Evolutionary conservation across 2,888 invertebrate genomes (phyloP).

Genomic region (Hetaerina titia): DNA sequence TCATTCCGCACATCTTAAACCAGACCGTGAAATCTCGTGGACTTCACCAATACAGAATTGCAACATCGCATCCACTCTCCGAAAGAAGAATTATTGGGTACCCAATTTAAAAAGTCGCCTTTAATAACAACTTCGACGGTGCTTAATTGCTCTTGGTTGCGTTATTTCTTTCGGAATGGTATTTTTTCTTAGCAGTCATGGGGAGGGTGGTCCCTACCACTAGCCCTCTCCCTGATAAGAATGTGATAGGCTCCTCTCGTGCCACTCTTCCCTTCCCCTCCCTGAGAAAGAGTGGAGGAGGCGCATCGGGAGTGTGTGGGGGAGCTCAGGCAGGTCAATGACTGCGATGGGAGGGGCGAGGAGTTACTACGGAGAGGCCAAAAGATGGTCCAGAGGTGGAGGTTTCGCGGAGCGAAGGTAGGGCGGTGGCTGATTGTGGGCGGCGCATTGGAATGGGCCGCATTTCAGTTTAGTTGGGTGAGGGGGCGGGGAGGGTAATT

Average conservation of each 20-base stretch:
- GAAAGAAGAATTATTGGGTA: no score
- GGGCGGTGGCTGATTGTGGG: neutral
- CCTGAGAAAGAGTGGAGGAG: neutral
- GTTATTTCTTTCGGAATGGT: no score
- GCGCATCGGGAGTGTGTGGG: neutral
- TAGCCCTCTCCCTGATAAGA: neutral
- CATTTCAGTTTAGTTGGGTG: neutral
- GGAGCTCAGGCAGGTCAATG: neutral
- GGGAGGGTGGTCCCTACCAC: neutral
- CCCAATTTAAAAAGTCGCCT: no score
- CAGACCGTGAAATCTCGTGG: no score
- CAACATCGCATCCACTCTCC: no score
- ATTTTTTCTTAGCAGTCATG: neutral
- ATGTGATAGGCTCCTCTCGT: neutral
- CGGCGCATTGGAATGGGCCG: neutral
- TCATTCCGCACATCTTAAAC: no score
- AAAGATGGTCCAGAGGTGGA: neutral
- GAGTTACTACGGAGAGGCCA: neutral
- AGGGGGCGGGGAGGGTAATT: neutral
- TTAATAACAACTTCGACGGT: no score
- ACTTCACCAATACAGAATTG: no score
- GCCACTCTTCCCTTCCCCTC: neutral
- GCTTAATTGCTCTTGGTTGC: no score
- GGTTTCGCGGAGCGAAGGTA: neutral
- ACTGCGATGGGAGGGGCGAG: neutral